A percentile compares a stretch with the other conserved stretches of the same genome.
Evolutionary conservation across 2,888 invertebrate genomes (phyloP).

Genomic region (Zelleria hepariella): DNA sequence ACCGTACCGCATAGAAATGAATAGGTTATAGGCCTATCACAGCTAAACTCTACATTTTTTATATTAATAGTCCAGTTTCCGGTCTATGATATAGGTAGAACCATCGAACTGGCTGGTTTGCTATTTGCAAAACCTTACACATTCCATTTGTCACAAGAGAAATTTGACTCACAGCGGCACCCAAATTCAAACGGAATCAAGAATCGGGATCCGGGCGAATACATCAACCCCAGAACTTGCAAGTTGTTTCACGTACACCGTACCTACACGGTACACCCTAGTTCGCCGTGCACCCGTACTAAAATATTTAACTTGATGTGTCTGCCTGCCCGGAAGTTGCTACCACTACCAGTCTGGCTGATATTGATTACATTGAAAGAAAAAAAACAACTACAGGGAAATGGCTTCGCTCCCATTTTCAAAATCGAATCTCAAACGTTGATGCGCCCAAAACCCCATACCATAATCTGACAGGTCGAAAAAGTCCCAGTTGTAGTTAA

Average conservation of each 20-base stretch:
- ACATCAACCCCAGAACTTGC: not conserved
- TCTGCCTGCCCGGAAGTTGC: not conserved
- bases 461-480: too few relatives aligned
- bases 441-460: too few relatives aligned
- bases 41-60: too few relatives aligned
- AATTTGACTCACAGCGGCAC: not conserved
- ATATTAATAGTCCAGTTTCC: too few relatives aligned
- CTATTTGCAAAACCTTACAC: not conserved
- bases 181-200: not conserved
- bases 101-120: too few relatives aligned
- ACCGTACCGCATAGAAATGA: too few relatives aligned
- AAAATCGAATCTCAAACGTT: not conserved
- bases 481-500: too few relatives aligned
- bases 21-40: too few relatives aligned
- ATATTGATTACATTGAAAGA: constrained; percentile 2
- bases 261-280: not conserved
- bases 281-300: not conserved
- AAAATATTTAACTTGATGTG: constrained; percentile 6
- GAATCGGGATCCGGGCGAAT: not conserved
- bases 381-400: not conserved
- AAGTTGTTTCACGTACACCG: not conserved
- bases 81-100: too few relatives aligned
- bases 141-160: not conserved
- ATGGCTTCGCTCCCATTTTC: not conserved
- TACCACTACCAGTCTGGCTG: not conserved